Percentiles rank a stretch among this genome's conserved stretches.
Conservation (phyloP, 2,113 vertebrate species). For the Raja brachyura region DNA sequence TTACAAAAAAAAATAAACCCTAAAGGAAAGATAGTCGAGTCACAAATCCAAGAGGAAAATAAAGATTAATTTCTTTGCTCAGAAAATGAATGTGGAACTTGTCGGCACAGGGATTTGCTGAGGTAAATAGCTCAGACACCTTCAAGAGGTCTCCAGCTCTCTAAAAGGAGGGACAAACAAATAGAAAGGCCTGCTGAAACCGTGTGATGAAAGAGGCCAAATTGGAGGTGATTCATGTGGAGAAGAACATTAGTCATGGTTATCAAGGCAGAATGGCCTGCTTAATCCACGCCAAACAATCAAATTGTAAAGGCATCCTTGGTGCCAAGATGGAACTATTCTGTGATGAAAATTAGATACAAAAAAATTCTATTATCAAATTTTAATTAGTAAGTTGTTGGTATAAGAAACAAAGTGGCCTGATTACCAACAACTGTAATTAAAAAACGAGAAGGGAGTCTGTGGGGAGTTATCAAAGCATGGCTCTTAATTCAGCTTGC, state of each 20-base stretch:
- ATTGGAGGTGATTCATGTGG: too few relatives aligned
- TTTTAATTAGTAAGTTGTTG: neutral
- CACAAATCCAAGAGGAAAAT: neutral
- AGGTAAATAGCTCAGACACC: neutral
- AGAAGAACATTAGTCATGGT: too few relatives aligned
- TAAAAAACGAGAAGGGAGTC: neutral
- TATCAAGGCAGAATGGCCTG: too few relatives aligned
- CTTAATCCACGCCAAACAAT: neutral
- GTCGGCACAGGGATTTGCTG: neutral
- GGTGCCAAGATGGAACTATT: neutral
- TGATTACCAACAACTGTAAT: conserved; percentile 7
- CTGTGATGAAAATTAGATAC: neutral
- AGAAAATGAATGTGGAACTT: neutral
- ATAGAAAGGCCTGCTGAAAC: too few relatives aligned
- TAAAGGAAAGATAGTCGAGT: neutral
- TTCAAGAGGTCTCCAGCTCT: neutral
- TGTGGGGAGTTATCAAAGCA: neutral
- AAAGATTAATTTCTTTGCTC: neutral
- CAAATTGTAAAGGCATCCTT: neutral
- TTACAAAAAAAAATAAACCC: neutral
- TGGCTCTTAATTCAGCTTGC: neutral
- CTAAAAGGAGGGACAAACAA: too few relatives aligned
- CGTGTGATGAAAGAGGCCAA: too few relatives aligned
- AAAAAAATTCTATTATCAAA: neutral
- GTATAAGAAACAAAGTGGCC: neutral